A percentile compares a stretch with the other conserved stretches of the same genome.
Evolutionary conservation across 2,888 invertebrate genomes (phyloP).

Genomic region (Acanthococcus lagerstroemiae): DNA sequence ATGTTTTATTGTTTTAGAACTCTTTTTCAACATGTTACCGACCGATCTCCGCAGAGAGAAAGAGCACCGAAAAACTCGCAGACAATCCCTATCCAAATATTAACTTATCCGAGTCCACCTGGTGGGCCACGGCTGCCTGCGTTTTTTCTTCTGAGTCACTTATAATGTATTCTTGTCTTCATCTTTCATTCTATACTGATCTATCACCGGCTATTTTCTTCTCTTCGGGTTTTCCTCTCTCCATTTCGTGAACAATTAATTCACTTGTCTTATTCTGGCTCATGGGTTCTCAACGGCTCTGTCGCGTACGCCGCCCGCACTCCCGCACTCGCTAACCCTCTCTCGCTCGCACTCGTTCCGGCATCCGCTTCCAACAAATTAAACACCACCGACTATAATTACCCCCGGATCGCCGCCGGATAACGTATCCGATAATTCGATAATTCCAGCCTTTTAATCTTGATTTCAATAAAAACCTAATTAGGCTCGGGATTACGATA

Average conservation of each 20-base stretch:
- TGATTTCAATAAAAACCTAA: too few relatives aligned
- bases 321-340: too few relatives aligned
- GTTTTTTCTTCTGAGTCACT: slow-evolving; percentile 5
- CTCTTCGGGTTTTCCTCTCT: background rate
- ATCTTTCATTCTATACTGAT: slow-evolving; percentile 27
- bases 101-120: slow-evolving; percentile 30
- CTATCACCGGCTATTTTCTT: slow-evolving; percentile 16
- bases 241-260: background rate
- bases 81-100: slow-evolving; percentile 30
- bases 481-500: too few relatives aligned
- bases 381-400: too few relatives aligned
- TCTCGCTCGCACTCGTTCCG: too few relatives aligned
- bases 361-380: too few relatives aligned
- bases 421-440: too few relatives aligned
- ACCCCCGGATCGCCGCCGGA: too few relatives aligned
- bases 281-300: too few relatives aligned
- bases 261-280: too few relatives aligned
- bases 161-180: slow-evolving; percentile 29
- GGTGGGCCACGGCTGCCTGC: slow-evolving; percentile 19
- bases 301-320: too few relatives aligned
- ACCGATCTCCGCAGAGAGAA: slow-evolving; percentile 7
- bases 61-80: slow-evolving; percentile 7
- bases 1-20: slow-evolving; percentile 31
- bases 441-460: too few relatives aligned
- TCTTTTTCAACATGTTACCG: slow-evolving; percentile 21